Percentiles rank a stretch among this genome's conserved stretches.
Conservation (phyloP, 2,888 invertebrate species). For the Koerneria pararmatus region DNA sequence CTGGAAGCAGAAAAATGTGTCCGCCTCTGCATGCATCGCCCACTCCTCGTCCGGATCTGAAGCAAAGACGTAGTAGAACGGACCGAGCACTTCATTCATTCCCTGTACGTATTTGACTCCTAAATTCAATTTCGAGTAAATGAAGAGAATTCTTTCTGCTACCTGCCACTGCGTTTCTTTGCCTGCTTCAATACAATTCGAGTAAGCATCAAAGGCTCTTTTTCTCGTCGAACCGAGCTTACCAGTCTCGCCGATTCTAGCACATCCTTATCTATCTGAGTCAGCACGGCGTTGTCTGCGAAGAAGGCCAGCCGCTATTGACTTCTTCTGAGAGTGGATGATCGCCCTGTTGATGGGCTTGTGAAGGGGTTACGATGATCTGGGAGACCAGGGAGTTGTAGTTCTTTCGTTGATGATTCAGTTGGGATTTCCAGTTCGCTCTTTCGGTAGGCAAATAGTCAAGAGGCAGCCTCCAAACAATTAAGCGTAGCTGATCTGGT, state of each 20-base stretch:
- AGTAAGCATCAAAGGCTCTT: constrained; percentile 13
- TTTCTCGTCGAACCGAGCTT: constrained; percentile 9
- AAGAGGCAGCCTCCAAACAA: constrained; percentile 56
- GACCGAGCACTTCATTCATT: constrained; percentile 98
- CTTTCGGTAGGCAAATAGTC: constrained; percentile 49
- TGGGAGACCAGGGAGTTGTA: constrained; percentile 48
- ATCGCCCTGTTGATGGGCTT: no score
- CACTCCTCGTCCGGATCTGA: constrained; percentile 77
- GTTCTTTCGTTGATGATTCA: constrained; percentile 33
- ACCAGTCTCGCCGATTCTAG: no score
- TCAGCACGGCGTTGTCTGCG: constrained; percentile 90
- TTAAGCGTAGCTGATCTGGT: constrained; percentile 48
- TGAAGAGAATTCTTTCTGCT: constrained; percentile 82
- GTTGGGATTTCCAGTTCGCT: constrained; percentile 13
- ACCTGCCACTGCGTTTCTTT: constrained; percentile 61
- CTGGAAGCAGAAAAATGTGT: constrained; percentile 96
- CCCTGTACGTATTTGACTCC: constrained; percentile 84
- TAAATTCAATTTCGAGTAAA: constrained; percentile 95
- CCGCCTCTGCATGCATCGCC: constrained; percentile 90
- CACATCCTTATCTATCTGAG: constrained; percentile 92
- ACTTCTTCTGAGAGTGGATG: no score
- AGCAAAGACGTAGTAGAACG: constrained; percentile 94
- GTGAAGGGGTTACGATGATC: constrained; percentile 44
- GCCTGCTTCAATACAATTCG: neutral
- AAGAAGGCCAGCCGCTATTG: no score